These are phyloP conservation scores for Atherinomorus stipes DNA, from an alignment of 2,113 vertebrate genomes.

Conservation along the genomic window DNA sequence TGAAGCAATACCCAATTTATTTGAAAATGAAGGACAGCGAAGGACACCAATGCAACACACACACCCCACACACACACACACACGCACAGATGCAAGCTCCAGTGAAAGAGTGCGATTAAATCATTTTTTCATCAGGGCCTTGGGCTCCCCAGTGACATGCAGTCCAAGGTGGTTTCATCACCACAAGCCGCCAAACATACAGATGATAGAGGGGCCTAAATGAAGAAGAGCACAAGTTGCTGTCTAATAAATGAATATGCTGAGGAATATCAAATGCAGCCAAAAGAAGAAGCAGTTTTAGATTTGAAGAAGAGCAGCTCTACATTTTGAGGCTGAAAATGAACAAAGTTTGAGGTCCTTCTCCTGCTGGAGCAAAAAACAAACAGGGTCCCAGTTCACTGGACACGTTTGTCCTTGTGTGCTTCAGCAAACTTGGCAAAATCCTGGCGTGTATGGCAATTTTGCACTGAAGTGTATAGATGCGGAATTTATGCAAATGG, in stretches of 20 bases:
- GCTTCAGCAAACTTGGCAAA: neutral
- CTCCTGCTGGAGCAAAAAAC: neutral
- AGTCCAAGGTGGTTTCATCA: conserved; percentile 37
- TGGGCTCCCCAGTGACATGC: conserved; percentile 29
- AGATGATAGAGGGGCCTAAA: conserved; percentile 20
- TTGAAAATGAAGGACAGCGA: conserved; percentile 48
- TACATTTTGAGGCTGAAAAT: neutral
- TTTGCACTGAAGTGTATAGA: conserved; percentile 3
- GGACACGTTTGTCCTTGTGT: neutral
- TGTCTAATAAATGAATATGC: conserved; percentile 28
- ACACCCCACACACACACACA: neutral
- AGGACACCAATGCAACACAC: conserved; percentile 6
- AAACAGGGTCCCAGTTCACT: neutral
- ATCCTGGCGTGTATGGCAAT: neutral
- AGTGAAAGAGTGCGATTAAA: conserved; percentile 34
- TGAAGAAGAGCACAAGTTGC: neutral
- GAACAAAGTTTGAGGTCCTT: neutral
- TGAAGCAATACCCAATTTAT: conserved; percentile 44
- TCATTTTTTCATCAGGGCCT: conserved; percentile 41
- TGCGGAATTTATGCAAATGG: conserved; percentile 42
- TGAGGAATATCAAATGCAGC: neutral
- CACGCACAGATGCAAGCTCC: neutral
- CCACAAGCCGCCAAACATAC: conserved; percentile 24
- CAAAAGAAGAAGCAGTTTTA: conserved; percentile 1
- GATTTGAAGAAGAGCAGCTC: neutral